Base-by-base conservation (phyloP, 2,113 vertebrate genomes). In the Himantopus leucocephalus region DNA sequence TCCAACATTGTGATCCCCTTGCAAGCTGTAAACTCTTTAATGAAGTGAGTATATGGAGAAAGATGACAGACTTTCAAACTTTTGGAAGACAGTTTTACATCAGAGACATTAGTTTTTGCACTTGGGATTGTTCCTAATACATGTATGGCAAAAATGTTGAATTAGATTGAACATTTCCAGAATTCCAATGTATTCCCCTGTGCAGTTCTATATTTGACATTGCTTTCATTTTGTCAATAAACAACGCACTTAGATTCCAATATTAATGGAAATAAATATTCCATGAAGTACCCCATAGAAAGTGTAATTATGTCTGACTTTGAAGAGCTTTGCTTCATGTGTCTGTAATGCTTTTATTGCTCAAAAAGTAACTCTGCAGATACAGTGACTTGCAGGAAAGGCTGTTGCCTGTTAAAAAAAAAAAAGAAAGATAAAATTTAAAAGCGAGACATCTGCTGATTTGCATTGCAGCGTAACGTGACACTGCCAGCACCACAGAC, bases 21-120 rank as follows among this genome's bases (percentile, higher is more conserved):
- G 98, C 95, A 98, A 98, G 97, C 91, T 83, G 97, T 98, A 98
- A 98, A 98, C 97, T 97, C 32, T 98, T 98, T 98, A 98, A 98
- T 97, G 98, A 98, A 98, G 98, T 98, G 98, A 98, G 95, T 98
- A 98, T 98, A 98, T 93, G 96, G 97, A 98, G 97, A 98, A 98
- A 98, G 98, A 98, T 98, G 98, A 98, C 98, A 98, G 97, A 98
- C 96, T 97, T 98, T 98, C 97, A 96, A 93, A 96, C 96, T 98
- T 96, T 76, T 92, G 93, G 96, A 97, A 97, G 97, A 97, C 97
- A 96, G 96, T 96, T 98, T 98, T 98, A 97, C 93, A 97, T 94
- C 96, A 97, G 97, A 96, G 96, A 98, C 97, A 95, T 98, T 97
- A 94, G 90, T 83, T 93, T 97, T 97, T 98, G 74, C 97, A 77